Conservation (phyloP, 2,888 invertebrate species). For the Meghimatium bilineatum region DNA sequence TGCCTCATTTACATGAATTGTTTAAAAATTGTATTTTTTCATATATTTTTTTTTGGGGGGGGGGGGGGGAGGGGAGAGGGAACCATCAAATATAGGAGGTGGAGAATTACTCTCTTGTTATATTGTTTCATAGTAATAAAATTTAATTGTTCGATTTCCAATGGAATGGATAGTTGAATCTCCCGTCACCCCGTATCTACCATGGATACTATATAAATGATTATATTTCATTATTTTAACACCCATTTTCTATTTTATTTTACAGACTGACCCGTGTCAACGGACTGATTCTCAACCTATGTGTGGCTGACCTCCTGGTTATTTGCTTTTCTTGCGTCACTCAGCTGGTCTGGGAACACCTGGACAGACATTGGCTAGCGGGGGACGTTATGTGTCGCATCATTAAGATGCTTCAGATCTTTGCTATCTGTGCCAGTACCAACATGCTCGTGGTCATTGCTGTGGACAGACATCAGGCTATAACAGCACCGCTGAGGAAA, state of each 20-base stretch:
- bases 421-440: conserved; percentile 74
- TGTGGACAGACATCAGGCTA: conserved; percentile 76
- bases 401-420: conserved; percentile 75
- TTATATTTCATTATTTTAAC: not conserved
- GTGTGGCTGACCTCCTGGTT: conserved; percentile 75
- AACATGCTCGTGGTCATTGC: conserved; percentile 76
- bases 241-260: not conserved
- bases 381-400: conserved; percentile 74
- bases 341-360: conserved; percentile 75
- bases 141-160: no score
- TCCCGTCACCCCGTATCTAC: no score
- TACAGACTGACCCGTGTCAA: conserved; percentile 67
- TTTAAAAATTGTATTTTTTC: no score
- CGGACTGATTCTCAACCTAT: conserved; percentile 74
- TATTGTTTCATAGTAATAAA: no score
- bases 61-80: no score
- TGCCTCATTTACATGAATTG: no score
- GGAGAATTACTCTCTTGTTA: no score
- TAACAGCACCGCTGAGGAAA: conserved; percentile 72
- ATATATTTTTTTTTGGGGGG: no score
- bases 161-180: no score
- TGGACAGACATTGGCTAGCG: conserved; percentile 72
- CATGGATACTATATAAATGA: no score
- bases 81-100: no score
- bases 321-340: conserved; percentile 70